These are phyloP conservation scores for Craniophora ligustri DNA, from an alignment of 2,888 invertebrate species.

Conservation along the genomic window DNA sequence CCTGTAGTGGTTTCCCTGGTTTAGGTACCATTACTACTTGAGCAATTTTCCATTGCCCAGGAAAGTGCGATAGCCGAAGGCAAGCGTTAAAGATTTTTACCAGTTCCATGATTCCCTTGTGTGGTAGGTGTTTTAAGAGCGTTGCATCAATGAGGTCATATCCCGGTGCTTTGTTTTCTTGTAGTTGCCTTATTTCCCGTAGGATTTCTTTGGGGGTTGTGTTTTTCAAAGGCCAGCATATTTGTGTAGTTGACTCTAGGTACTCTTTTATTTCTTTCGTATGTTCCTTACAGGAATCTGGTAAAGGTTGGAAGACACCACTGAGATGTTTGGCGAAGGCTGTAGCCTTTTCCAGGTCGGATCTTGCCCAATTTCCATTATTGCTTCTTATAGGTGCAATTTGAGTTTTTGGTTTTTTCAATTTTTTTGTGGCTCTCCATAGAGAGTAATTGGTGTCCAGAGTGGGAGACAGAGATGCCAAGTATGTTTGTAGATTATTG, in stretches of 20 bases:
- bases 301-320: conserved; percentile 20
- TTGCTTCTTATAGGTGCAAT: not conserved
- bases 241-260: not conserved
- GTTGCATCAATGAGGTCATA: conserved; percentile 21
- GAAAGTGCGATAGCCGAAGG: not conserved
- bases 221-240: not conserved
- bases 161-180: conserved; percentile 18
- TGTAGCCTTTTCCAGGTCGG: conserved; percentile 21
- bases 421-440: conserved; percentile 3
- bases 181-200: not conserved
- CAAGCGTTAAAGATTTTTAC: not conserved
- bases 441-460: conserved; percentile 5
- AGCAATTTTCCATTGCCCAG: not conserved
- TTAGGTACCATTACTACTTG: conserved; percentile 1
- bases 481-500: not conserved
- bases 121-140: conserved; percentile 16
- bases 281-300: conserved; percentile 5
- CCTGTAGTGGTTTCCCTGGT: conserved; percentile 5
- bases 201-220: not conserved
- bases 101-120: not conserved
- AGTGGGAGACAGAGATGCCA: not conserved
- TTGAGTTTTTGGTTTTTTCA: conserved; percentile 1
- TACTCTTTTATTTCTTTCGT: not conserved
- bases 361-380: conserved; percentile 22
- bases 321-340: conserved; percentile 26